phyloP scores from a whole-genome alignment of 2,888 invertebrate species.

The Clepsis dumicolana region DNA sequence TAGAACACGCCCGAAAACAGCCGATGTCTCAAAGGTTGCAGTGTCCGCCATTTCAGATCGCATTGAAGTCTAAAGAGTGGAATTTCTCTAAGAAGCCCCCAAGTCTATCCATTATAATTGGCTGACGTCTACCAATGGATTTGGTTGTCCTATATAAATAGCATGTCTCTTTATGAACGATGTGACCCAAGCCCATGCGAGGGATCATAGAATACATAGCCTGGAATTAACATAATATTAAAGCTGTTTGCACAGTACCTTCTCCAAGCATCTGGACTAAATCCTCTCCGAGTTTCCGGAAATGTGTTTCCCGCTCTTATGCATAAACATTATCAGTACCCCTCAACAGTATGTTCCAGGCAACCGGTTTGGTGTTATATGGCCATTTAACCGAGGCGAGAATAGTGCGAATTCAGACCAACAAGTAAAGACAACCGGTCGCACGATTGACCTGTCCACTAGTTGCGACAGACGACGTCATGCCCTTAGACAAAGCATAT shows the following conservation, averaged over 20 bases:
- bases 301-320: neutral
- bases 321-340: neutral
- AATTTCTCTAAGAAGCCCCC: too few relatives aligned
- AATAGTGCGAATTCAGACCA: conserved; percentile 32
- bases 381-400: conserved; percentile 17
- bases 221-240: neutral
- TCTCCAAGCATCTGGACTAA: neutral
- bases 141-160: neutral
- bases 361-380: conserved; percentile 41
- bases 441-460: conserved; percentile 74
- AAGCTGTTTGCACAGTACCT: neutral
- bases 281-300: neutral
- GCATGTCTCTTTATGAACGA: neutral
- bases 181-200: neutral
- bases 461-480: conserved; percentile 62
- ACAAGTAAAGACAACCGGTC: conserved; percentile 42
- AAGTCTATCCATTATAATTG: neutral
- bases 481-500: conserved; percentile 46
- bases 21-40: conserved; percentile 3
- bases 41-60: conserved; percentile 8
- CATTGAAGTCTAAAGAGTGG: too few relatives aligned
- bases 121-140: neutral
- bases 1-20: conserved; percentile 16
- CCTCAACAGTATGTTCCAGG: conserved; percentile 19
- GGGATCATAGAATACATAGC: too few relatives aligned